Conservation (phyloP, 1,140 invertebrate species). For the Pinna nobilis region DNA sequence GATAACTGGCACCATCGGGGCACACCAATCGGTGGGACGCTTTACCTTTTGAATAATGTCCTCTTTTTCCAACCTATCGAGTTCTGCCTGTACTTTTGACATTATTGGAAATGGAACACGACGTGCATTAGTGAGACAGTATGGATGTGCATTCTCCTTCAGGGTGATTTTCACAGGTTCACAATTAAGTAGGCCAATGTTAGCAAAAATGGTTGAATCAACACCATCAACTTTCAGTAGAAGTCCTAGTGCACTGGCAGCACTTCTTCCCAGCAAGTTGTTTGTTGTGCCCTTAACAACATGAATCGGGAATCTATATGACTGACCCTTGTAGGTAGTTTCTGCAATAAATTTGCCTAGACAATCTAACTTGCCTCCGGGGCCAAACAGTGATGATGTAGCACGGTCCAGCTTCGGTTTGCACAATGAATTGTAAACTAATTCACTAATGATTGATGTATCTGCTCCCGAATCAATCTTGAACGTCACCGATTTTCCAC, state of each 20-base stretch:
- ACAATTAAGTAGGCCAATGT: neutral
- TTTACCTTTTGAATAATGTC: constrained; percentile 45
- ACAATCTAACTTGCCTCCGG: neutral
- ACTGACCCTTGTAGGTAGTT: neutral
- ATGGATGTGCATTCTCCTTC: constrained; percentile 7
- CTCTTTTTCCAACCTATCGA: constrained; percentile 50
- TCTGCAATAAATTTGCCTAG: neutral
- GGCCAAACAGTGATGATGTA: neutral
- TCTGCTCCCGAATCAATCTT: neutral
- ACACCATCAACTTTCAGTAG: too few relatives aligned
- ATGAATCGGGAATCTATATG: neutral
- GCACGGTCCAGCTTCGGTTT: neutral
- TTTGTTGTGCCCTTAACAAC: neutral
- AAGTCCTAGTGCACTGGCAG: neutral
- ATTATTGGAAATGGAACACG: constrained; percentile 48
- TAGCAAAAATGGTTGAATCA: too few relatives aligned
- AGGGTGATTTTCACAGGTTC: neutral
- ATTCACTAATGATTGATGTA: neutral
- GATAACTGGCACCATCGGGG: constrained; percentile 54
- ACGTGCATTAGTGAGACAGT: neutral
- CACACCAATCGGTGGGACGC: constrained; percentile 49
- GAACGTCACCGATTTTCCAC: neutral
- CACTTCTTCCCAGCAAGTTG: neutral
- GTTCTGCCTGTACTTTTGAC: constrained; percentile 55
- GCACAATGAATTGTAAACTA: neutral